A percentile compares a stretch with the other conserved stretches of the same genome.
phyloP scores from a whole-genome alignment of 1,140 invertebrate genomes.

The Philopotamus ludificatus region DNA sequence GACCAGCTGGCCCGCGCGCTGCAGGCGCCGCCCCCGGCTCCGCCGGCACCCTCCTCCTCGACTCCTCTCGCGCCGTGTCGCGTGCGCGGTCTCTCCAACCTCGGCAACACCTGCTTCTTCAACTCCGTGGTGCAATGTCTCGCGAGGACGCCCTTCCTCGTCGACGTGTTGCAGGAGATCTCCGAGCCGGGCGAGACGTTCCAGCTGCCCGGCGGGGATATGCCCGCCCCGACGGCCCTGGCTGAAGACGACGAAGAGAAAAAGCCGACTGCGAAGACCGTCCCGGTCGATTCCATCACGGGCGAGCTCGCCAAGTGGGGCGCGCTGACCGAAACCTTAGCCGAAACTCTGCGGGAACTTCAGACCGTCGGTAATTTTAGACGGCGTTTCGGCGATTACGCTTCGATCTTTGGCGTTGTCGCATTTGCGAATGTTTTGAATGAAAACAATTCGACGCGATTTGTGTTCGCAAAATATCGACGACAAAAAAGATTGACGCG shows the following conservation, averaged over 20 bases:
- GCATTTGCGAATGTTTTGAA: not conserved
- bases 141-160: conserved; percentile 80
- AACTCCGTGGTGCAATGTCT: conserved; percentile 93
- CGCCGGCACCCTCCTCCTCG: not conserved
- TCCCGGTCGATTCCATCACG: conserved; percentile 62
- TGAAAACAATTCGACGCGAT: no score
- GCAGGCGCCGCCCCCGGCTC: not conserved
- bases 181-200: conserved; percentile 67
- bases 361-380: conserved; percentile 57
- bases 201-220: conserved; percentile 66
- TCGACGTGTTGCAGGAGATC: conserved; percentile 70
- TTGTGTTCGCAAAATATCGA: no score
- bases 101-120: conserved; percentile 96
- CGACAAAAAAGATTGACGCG: no score
- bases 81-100: conserved; percentile 74
- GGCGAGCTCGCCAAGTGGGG: conserved; percentile 71
- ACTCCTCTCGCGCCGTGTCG: conserved; percentile 39
- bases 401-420: not conserved
- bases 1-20: conserved; percentile 57
- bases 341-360: conserved; percentile 69
- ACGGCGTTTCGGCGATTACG: not conserved
- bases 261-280: conserved; percentile 43
- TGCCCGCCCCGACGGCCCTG: conserved; percentile 48
- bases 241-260: conserved; percentile 6
- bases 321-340: conserved; percentile 65